Conservation (phyloP, 2,888 invertebrate species). For the Frankliniella intonsa region DNA sequence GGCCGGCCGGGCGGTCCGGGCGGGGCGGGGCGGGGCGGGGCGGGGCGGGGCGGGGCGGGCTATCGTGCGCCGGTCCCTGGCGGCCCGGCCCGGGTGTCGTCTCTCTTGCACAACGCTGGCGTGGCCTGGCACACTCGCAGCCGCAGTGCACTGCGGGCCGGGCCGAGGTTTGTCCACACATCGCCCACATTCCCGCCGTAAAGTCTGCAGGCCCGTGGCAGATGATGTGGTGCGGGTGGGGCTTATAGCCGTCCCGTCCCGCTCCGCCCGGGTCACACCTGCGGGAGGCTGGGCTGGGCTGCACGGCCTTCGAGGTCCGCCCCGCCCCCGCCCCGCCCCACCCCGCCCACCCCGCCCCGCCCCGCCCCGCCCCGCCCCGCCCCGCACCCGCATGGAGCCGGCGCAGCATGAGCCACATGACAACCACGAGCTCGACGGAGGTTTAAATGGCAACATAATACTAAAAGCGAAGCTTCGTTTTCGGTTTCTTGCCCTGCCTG, state of each 20-base stretch:
- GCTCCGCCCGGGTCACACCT: not conserved
- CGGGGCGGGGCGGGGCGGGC: not conserved
- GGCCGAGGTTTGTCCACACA: too few species aligned
- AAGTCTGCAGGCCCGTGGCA: too few species aligned
- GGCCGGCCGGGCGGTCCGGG: not conserved
- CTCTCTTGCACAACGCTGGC: not conserved
- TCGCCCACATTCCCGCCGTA: too few species aligned
- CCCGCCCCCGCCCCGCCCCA: not conserved
- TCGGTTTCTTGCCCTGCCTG: too few species aligned
- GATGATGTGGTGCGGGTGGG: not conserved
- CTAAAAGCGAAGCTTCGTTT: too few species aligned
- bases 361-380: not conserved
- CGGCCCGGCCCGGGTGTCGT: not conserved
- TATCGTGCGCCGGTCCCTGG: not conserved
- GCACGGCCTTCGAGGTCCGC: not conserved
- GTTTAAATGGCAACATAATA: too few species aligned
- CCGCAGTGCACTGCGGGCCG: too few species aligned
- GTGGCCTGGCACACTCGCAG: not conserved
- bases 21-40: not conserved
- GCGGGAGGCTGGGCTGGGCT: not conserved
- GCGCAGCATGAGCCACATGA: not conserved
- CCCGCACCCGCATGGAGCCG: not conserved
- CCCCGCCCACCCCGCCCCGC: not conserved
- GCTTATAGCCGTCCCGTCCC: not conserved
- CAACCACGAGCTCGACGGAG: too few species aligned